phyloP scores from a whole-genome alignment of 1,140 invertebrate species.

The Thrips palmi region DNA sequence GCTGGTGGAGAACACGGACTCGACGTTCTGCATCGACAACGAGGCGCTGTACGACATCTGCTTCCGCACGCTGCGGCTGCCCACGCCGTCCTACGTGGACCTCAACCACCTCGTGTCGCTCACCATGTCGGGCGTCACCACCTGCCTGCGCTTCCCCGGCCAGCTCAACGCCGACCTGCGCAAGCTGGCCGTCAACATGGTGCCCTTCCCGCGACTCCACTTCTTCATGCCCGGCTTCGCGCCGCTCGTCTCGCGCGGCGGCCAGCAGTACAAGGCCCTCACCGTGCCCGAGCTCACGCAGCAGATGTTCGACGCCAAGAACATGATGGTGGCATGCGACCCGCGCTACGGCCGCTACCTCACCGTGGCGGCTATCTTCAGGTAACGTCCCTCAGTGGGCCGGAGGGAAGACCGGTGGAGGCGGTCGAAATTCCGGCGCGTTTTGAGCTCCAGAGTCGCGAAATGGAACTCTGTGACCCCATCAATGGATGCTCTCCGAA shows the following conservation, averaged over 20 bases:
- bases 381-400: constrained; percentile 42
- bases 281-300: constrained; percentile 78
- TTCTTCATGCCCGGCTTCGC: constrained; percentile 97
- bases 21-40: constrained; percentile 79
- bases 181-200: constrained; percentile 95
- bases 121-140: constrained; percentile 78
- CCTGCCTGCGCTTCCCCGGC: constrained; percentile 64
- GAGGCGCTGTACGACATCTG: constrained; percentile 87
- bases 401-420: too few species aligned
- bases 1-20: constrained; percentile 75
- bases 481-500: too few species aligned
- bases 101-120: constrained; percentile 67
- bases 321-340: constrained; percentile 97
- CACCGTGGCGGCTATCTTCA: constrained; percentile 85
- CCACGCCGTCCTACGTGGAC: constrained; percentile 74
- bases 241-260: constrained; percentile 72
- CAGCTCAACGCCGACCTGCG: constrained; percentile 79
- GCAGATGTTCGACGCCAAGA: constrained; percentile 80
- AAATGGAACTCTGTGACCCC: too few species aligned
- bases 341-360: constrained; percentile 82
- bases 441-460: too few species aligned
- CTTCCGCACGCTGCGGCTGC: constrained; percentile 75
- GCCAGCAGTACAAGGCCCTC: constrained; percentile 64
- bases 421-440: too few species aligned
- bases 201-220: constrained; percentile 88